Evolutionary conservation across 2,888 invertebrate species (phyloP), one percentile per base, ranked within the genome.

Genomic region (Drosophila nigritarsus): DNA sequence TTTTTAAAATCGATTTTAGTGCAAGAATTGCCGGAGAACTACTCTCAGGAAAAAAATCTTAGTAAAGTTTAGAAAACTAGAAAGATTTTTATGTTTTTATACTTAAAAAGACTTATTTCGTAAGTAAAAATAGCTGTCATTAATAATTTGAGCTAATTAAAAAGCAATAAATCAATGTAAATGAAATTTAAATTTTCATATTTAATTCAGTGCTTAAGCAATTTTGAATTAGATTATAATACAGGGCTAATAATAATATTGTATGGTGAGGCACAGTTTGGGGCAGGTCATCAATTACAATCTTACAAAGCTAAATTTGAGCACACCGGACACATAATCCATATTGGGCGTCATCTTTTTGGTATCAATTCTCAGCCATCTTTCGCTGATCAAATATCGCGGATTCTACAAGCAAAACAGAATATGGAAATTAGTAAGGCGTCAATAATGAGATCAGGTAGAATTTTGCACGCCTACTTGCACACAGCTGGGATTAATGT

Each of bases 271-370:
- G 74, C 75, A 77, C 69, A 63, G 59, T 48, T 24, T 15, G 42
- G 58, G 18, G 4, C 61, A 62, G 61, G 45, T 69, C 27, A 48
- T 18, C 2, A 30, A 18, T 70, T 45, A 78, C 45, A 15, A 45
- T 32, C 75, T 74, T 7, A 67, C 49, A 62, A 90, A 90, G 29
- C 84, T 87, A 71, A 90, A 90, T 83, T 87, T 90, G 7, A 91
- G 74, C 38, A 90, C 91, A 4, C 90, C 90, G 1, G 83, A 72
- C 24, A 84, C 70, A 8, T 70, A 81, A 20, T 75, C 60, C 27
- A 65, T 60, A 58, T 81, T 75, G 2, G 65, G 62, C 20, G 70
- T 58, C 51, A 76, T 65, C 11, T 67, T 72, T 51, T 77, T 90
- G 11, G 80, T 60, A 74, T 90, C 83, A 29, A 90, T 82, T 56